phyloP scores from a whole-genome alignment of 2,113 vertebrate genomes.

The Pogonocichla stellata region DNA sequence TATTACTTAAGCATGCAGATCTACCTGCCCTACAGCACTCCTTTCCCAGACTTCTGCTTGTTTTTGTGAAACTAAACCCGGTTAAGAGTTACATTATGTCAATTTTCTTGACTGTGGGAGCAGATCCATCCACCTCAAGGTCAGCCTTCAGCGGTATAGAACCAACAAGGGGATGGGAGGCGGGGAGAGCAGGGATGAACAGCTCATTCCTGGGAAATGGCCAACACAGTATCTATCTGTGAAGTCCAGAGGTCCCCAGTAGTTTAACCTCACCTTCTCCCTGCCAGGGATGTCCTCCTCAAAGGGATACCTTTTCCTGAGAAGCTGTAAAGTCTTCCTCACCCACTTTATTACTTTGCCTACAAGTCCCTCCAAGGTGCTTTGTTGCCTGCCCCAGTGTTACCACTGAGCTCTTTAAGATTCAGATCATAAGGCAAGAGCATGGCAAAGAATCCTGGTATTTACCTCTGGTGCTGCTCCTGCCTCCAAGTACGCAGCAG shows the following conservation, averaged over 20 bases:
- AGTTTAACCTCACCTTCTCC: not conserved
- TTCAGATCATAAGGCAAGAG: not conserved
- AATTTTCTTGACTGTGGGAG: not conserved
- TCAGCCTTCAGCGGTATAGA: not conserved
- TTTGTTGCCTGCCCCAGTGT: not conserved
- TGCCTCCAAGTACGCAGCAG: slow-evolving; percentile 82
- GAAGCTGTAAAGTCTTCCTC: not conserved
- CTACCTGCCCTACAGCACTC: not conserved
- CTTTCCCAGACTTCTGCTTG: not conserved
- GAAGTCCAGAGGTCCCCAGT: not conserved
- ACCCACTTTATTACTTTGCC: not conserved
- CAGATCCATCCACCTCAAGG: not conserved
- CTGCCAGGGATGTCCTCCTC: not conserved
- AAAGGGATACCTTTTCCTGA: not conserved
- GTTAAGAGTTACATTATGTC: not conserved
- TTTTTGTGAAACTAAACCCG: not conserved
- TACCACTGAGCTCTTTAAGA: not conserved
- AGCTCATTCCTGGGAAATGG: not conserved
- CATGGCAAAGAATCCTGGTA: not conserved
- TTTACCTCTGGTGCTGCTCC: slow-evolving; percentile 69
- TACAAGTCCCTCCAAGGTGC: not conserved
- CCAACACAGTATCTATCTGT: too few relatives aligned
- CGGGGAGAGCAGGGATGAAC: not conserved
- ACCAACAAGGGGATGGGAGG: not conserved
- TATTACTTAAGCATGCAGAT: not conserved